Conservation (phyloP, 2,113 vertebrate species). For the Coryphaenoides rupestris region DNA sequence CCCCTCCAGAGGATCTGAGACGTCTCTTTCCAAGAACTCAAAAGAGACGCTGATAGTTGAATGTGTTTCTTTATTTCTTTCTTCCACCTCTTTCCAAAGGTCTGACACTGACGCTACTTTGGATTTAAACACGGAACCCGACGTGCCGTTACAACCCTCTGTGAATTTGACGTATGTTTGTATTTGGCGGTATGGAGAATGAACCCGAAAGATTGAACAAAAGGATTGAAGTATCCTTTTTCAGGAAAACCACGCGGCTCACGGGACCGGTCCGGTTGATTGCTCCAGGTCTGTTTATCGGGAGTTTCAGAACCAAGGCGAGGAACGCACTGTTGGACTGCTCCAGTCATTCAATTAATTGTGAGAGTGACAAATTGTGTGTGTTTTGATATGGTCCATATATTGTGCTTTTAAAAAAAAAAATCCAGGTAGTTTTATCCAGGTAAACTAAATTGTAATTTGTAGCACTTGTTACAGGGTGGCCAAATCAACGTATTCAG, state of each 20-base stretch:
- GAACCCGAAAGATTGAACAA: constrained; percentile 25
- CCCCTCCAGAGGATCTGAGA: no score
- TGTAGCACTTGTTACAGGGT: constrained; percentile 75
- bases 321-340: constrained; percentile 37
- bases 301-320: constrained; percentile 13
- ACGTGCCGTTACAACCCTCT: constrained; percentile 25
- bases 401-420: constrained; percentile 53
- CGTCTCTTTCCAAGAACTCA: not conserved
- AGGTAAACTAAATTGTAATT: constrained; percentile 72
- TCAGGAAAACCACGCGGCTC: constrained; percentile 61
- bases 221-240: constrained; percentile 36
- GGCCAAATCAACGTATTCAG: constrained; percentile 56
- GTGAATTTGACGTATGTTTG: constrained; percentile 66
- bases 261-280: constrained; percentile 36
- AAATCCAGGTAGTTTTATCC: constrained; percentile 77
- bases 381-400: constrained; percentile 51
- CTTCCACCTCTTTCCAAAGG: not conserved
- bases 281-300: constrained; percentile 22
- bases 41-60: not conserved
- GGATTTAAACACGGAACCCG: constrained; percentile 6
- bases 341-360: constrained; percentile 40
- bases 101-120: constrained; percentile 16
- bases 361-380: constrained; percentile 32
- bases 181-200: constrained; percentile 41
- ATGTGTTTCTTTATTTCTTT: not conserved